Evolutionary conservation across 2,797 vertebrate genomes (phyloP).

Genomic region (Eulemur rubriventer): DNA sequence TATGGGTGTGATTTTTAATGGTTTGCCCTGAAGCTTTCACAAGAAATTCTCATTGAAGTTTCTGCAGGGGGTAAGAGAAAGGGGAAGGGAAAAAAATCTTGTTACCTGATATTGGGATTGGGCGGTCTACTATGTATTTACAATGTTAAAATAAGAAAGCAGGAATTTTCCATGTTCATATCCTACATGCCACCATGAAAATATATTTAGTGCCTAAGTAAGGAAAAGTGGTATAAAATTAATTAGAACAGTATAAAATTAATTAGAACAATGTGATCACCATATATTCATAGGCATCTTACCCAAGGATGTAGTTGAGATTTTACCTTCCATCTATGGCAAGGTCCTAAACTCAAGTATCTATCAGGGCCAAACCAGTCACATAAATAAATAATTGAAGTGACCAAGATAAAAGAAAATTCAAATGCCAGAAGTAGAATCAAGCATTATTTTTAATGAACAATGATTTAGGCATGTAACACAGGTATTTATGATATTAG

Average conservation of each 20-base stretch:
- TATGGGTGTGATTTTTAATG: not conserved
- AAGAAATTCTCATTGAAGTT: not conserved
- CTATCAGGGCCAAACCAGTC: not conserved
- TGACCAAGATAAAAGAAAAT: constrained; percentile 25
- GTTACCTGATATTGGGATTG: not conserved
- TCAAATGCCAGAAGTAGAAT: constrained; percentile 28
- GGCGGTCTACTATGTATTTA: constrained; percentile 8
- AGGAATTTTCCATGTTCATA: constrained; percentile 4
- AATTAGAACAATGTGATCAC: not conserved
- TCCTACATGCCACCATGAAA: constrained; percentile 9
- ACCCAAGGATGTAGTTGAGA: not conserved
- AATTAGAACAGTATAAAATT: constrained; percentile 23
- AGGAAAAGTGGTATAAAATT: constrained; percentile 19
- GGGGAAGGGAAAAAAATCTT: not conserved
- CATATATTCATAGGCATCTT: constrained; percentile 14
- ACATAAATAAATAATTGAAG: not conserved
- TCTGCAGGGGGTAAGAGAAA: not conserved
- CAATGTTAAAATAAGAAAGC: constrained; percentile 21
- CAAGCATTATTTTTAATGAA: constrained; percentile 17
- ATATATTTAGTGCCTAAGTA: constrained; percentile 9
- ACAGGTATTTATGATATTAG: not conserved
- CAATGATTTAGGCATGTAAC: constrained; percentile 11
- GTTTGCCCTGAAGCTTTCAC: not conserved
- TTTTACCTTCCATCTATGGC: not conserved
- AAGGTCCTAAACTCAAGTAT: not conserved